Evolutionary conservation across 2,797 vertebrate genomes (phyloP), one percentile per base, ranked within the genome.

Genomic region (Spondyliosoma cantharus): DNA sequence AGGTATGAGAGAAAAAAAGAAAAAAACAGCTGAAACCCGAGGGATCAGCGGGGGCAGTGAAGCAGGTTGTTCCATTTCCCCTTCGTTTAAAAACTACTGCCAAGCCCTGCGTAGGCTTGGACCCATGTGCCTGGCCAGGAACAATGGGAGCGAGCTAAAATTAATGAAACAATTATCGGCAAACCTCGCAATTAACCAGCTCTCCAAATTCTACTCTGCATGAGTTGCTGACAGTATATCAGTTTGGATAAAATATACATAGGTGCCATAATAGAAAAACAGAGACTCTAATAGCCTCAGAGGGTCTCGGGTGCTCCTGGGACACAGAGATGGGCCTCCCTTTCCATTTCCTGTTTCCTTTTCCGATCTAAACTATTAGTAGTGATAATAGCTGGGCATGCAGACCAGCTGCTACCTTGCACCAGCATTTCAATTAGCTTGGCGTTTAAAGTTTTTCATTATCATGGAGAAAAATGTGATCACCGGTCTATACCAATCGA

Each of bases 331-430:
- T 13, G 72, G 81, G 68, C 73, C 83, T 76, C 71, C 62, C 74
- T 77, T 81, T 78, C 71, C 76, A 81, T 60, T 71, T 92, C 80
- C 76, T 80, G 84, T 82, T 91, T 89, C 80, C 89, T 67, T 62
- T 94, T 91, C 93, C 87, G 93, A 95, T 95, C 93, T 90, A 88
- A 92, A 90, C 85, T 93, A 96, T 96, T 96, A 95, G 93, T 86
- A 90, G 95, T 93, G 94, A 94, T 95, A 96, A 94, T 95, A 91
- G 90, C 93, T 87, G 25, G 71, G 91, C 89, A 90, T 85, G 89
- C 92, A 86, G 93, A 90, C 93, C 96, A 96, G 96, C 96, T 97
- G 95, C 93, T 94, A 93, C 94, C 76, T 74, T 87, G 85, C 37
- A 76, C 59, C 70, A 42, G 80, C 78, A 71, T 91, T 91, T 90